These are phyloP conservation scores for Drosophila grimshawi DNA, from an alignment of 1,140 invertebrate genomes.

Conservation along the genomic window DNA sequence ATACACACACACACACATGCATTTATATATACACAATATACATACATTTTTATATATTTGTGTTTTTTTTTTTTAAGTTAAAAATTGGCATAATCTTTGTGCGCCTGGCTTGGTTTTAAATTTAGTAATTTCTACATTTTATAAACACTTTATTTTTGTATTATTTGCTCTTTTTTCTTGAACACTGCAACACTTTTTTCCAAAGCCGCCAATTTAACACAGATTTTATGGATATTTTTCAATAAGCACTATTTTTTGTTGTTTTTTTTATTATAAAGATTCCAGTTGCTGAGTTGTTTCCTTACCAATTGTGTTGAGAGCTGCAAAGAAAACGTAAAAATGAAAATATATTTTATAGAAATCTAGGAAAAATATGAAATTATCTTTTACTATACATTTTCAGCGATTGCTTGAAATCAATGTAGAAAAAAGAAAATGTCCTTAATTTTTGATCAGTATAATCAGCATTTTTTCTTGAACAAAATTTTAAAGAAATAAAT, in stretches of 20 bases:
- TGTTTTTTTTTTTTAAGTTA: slow-evolving; percentile 18
- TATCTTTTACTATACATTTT: not conserved
- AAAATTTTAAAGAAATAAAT: no score
- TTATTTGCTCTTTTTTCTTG: slow-evolving; percentile 12
- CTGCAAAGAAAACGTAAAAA: slow-evolving; percentile 48
- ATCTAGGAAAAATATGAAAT: not conserved
- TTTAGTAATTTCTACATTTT: slow-evolving; percentile 16
- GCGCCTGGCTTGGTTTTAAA: not conserved
- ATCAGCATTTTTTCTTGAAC: no score
- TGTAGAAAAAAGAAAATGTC: no score
- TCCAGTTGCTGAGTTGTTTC: slow-evolving; percentile 46
- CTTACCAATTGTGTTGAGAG: slow-evolving; percentile 68
- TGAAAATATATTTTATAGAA: slow-evolving; percentile 9
- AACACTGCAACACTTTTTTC: slow-evolving; percentile 40
- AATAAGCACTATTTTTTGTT: slow-evolving; percentile 20
- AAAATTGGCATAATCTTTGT: slow-evolving; percentile 46
- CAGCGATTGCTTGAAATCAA: not conserved
- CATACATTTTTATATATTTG: slow-evolving; percentile 7
- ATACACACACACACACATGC: slow-evolving; percentile 24
- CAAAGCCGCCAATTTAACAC: slow-evolving; percentile 17
- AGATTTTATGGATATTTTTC: slow-evolving; percentile 7
- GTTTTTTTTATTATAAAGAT: slow-evolving; percentile 14
- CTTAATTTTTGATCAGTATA: no score
- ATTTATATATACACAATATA: slow-evolving; percentile 8
- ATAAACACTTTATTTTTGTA: slow-evolving; percentile 6